Conservation (phyloP, 2,888 invertebrate genomes). For the Cyclophora punctaria region DNA sequence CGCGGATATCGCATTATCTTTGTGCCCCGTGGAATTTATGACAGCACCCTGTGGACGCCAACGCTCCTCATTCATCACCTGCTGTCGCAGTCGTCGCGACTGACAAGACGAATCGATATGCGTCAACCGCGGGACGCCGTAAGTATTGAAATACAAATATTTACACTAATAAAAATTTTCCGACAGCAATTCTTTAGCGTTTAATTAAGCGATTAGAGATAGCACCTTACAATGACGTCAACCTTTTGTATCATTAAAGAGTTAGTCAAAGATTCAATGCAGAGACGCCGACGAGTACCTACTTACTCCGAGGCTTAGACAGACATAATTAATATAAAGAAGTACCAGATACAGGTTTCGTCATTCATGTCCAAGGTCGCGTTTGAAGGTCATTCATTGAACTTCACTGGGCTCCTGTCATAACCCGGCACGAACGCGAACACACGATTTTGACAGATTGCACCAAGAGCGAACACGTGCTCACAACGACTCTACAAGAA, state of each 20-base stretch:
- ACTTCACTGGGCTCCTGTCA: conserved; percentile 3
- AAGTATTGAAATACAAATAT: conserved; percentile 55
- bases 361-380: conserved; percentile 14
- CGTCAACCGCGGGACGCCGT: conserved; percentile 69
- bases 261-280: too few relatives aligned
- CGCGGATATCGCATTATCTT: conserved; percentile 50
- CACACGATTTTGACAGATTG: too few relatives aligned
- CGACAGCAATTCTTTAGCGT: conserved; percentile 5
- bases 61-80: conserved; percentile 71
- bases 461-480: too few relatives aligned
- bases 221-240: too few relatives aligned
- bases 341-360: too few relatives aligned
- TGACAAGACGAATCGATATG: conserved; percentile 73
- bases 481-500: too few relatives aligned
- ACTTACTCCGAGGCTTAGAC: too few relatives aligned
- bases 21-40: conserved; percentile 56
- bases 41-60: conserved; percentile 68
- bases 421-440: too few relatives aligned
- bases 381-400: conserved; percentile 20
- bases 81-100: conserved; percentile 62
- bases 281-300: too few relatives aligned
- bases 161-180: conserved; percentile 32
- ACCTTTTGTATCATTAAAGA: too few relatives aligned
- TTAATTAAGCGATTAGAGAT: too few relatives aligned
- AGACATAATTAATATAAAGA: too few relatives aligned